phyloP scores from a whole-genome alignment of 2,888 invertebrate species.

The Lottia gigantea region DNA sequence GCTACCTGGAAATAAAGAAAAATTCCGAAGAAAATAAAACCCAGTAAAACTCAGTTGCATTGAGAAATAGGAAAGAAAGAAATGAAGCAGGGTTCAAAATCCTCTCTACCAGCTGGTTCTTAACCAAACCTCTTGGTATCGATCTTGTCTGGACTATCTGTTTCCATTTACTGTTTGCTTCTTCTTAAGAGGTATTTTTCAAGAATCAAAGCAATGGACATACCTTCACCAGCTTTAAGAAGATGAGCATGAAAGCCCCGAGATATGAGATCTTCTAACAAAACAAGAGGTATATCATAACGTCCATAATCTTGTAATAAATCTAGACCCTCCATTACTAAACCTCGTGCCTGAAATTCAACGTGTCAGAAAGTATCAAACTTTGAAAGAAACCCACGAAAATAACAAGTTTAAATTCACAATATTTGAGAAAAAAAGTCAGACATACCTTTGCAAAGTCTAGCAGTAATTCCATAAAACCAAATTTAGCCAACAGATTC shows the following conservation, averaged over 20 bases:
- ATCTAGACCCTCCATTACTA: conserved; percentile 54
- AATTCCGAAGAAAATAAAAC: no score
- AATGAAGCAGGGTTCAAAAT: no score
- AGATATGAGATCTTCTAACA: conserved; percentile 41
- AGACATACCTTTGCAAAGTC: conserved; percentile 69
- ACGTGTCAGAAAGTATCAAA: neutral
- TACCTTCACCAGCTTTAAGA: conserved; percentile 51
- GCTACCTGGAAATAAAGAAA: conserved; percentile 44
- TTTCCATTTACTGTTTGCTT: no score
- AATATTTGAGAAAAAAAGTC: no score
- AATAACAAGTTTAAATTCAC: neutral
- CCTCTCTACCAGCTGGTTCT: no score
- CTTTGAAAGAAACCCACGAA: neutral
- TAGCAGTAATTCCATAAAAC: conserved; percentile 74
- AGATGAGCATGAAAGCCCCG: conserved; percentile 55
- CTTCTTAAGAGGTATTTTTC: no score
- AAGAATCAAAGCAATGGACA: neutral
- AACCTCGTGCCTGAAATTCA: conserved; percentile 46
- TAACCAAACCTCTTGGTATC: no score
- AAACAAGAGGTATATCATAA: conserved; percentile 34
- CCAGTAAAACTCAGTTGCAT: no score
- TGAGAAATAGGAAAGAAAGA: no score
- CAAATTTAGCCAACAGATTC: conserved; percentile 75
- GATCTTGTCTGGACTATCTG: no score
- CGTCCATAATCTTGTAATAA: conserved; percentile 39